phyloP scores from a whole-genome alignment of 2,888 invertebrate genomes.

The Clitarchus hookeri region DNA sequence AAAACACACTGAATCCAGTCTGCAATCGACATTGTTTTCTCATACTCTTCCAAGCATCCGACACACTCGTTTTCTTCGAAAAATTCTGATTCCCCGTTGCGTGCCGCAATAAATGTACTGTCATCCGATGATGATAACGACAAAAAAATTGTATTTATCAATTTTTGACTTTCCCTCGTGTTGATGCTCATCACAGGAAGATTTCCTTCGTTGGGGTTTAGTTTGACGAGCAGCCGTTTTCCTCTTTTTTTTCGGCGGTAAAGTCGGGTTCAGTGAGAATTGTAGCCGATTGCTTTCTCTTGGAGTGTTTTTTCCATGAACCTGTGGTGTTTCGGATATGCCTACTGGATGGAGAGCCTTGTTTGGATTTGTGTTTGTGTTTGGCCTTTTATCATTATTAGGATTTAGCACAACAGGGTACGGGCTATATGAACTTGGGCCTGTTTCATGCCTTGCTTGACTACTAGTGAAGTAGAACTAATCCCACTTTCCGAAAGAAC shows the following conservation, averaged over 20 bases:
- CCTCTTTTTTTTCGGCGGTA: not conserved
- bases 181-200: no score
- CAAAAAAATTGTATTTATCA: not conserved
- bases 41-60: slow-evolving; percentile 18
- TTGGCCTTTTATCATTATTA: not conserved
- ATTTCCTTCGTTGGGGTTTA: not conserved
- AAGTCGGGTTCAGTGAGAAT: not conserved
- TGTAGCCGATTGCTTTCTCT: slow-evolving; percentile 12
- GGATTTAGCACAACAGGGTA: not conserved
- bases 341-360: not conserved
- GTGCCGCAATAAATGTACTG: not conserved
- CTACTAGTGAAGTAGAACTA: not conserved
- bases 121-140: not conserved
- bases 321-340: slow-evolving; percentile 15
- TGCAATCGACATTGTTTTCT: slow-evolving; percentile 21
- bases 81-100: not conserved
- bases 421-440: not conserved
- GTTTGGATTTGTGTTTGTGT: not conserved
- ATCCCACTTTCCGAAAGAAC: not conserved
- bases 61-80: slow-evolving; percentile 4
- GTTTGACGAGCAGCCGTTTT: not conserved
- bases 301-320: not conserved
- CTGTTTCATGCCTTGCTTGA: not conserved
- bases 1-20: slow-evolving; percentile 21
- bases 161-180: not conserved